A percentile compares a stretch with the other conserved stretches of the same genome.
phyloP scores from a whole-genome alignment of 2,888 invertebrate genomes.

The Hofmannophila pseudospretella region DNA sequence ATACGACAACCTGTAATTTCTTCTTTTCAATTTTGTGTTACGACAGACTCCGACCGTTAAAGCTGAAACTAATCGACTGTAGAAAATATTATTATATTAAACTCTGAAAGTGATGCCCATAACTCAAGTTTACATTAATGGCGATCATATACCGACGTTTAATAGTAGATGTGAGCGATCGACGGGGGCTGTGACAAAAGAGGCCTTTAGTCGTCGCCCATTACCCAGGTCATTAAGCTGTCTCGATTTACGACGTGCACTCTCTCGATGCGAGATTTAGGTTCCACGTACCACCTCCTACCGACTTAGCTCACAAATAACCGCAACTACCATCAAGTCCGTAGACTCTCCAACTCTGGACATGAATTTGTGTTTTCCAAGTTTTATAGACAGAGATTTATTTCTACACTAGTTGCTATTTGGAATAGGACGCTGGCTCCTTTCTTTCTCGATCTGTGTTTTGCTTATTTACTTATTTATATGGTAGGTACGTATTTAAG shows the following conservation, averaged over 20 bases:
- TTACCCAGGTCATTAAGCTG: conserved; percentile 46
- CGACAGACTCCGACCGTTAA: too few species aligned
- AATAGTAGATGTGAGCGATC: conserved; percentile 25
- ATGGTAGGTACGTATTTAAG: too few species aligned
- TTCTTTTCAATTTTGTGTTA: background rate
- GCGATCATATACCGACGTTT: conserved; percentile 20
- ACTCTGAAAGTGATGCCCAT: conserved; percentile 3
- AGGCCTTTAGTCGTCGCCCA: conserved; percentile 33
- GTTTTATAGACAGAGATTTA: conserved; percentile 6
- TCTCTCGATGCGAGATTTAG: conserved; percentile 29
- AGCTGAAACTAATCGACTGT: too few species aligned
- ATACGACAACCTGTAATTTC: background rate
- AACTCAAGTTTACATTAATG: conserved; percentile 17
- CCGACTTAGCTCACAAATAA: conserved; percentile 8
- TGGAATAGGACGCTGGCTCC: too few species aligned
- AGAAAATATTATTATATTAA: background rate
- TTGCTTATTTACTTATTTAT: too few species aligned
- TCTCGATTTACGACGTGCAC: conserved; percentile 37
- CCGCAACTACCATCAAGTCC: conserved; percentile 14
- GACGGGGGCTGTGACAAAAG: conserved; percentile 36
- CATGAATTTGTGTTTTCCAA: conserved; percentile 5
- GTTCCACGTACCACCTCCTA: conserved; percentile 8
- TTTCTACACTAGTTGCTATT: too few species aligned
- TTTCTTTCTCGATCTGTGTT: too few species aligned
- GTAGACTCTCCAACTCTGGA: conserved; percentile 8